Base-by-base conservation (phyloP, 2,888 invertebrate species). In the Phyllotreta cruciferae region DNA sequence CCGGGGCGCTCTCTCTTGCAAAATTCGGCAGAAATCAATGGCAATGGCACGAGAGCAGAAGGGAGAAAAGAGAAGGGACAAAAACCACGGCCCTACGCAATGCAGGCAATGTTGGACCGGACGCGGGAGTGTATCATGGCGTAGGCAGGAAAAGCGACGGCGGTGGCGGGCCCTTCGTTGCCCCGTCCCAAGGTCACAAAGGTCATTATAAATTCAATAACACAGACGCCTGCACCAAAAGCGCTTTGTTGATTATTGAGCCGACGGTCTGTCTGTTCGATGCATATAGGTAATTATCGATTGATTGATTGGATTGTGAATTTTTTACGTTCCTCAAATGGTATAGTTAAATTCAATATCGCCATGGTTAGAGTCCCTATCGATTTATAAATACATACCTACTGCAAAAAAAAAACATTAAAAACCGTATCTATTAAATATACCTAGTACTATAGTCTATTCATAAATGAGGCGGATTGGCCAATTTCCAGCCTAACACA, bases 31-130 rank as follows among this genome's bases (percentile, higher is more conserved):
- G 69, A 73, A 71, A 73, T 71, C 73, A 70, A 71, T 73, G 69
- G 62, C 68, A 68, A 47, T 35, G 44, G 52, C 50, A 47, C 24
- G 41, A 7, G 52, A 7, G 52, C 38, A 45, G 50, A 54, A 36
- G 14, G 24, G 24, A 24, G 24, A 24, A 24, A 24, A 24, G 41
- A 58, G 42, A 13, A 68, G 66, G 53, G 36, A 64, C 54, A 45
- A 24, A 11, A 50, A 47, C 36, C 41, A 42, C 50, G 56, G 57
- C 56, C 70, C 66, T 72, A 72, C 73, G 73, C 73, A 73, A 73
- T 73, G 73, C 73, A 71, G 73, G 69, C 71, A 60, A 68, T 70
- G 71, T 72, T 70, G 68, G 69, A 66, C 64, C 66, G 61, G 49
- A 38, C 57, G 57, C 52, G 34, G 49, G 57, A 57, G 49, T 50